Base-by-base conservation (phyloP, 2,797 vertebrate genomes). In the Microcaecilia unicolor region DNA sequence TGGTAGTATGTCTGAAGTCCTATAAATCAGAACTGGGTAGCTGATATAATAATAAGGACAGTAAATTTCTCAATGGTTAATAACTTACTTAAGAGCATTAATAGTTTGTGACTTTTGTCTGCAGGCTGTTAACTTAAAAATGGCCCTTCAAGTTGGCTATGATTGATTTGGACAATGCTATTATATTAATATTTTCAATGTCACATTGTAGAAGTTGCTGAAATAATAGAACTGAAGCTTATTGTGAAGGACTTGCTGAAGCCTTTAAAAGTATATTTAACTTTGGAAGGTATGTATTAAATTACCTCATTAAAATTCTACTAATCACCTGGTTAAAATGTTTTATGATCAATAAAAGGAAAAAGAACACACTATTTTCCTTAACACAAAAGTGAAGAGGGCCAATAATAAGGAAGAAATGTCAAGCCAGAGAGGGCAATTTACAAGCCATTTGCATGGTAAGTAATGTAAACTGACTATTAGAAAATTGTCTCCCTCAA, bases 71-170 rank as follows among this genome's bases (percentile, higher is more conserved):
- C 5, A 57, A 42, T 1, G 44, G 16, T 40, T 32, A 51, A 37
- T 10, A 25, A 11, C 5, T 10, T 45, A 3, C 5, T 27, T 30
- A 20, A 27, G 4, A 44, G 0, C 8, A 28, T 38, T 52, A 53
- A 22, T 2, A 33, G 2, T 43, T 55, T 44, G 15, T 34, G 15
- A 14, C 5, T 42, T 38, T n/a, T 8, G 8, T 10, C 35, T 42
- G n/a, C 28, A 41, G 22, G 18, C 5, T 43, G 5, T 41, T 53
- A 35, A 48, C 15, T 58, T 48, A 15, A 51, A 65, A 61, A 41
- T 44, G 2, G 48, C 12, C 8, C 35, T 58, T 55, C 18, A 48
- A 38, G 4, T 4, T 44, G 25, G 18, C 28, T 22, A 9, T 30
- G 31, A 58, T 42, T 55, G 17, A 47, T 44, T 43, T 47, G 4